A percentile compares a stretch with the other conserved stretches of the same genome.
These are phyloP conservation scores for Ichneumoninae sp. DNA, from an alignment of 2,888 invertebrate genomes.

Conservation along the genomic window DNA sequence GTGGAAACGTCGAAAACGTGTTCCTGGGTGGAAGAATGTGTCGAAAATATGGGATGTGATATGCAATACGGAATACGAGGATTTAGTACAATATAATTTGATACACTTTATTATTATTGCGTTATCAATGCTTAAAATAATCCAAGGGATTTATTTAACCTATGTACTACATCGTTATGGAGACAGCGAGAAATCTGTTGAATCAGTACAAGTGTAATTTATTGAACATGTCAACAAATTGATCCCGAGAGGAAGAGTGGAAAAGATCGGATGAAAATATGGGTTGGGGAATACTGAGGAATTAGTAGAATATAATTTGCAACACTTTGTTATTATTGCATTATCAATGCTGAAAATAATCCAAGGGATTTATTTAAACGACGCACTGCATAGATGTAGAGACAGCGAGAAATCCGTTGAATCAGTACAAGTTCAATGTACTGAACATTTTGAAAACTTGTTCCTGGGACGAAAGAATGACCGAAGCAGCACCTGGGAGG, in stretches of 20 bases:
- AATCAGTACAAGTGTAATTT: not conserved
- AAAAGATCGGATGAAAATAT: not conserved
- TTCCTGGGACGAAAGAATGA: slow-evolving; percentile 68
- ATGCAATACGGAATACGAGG: not conserved
- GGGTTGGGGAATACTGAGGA: not conserved
- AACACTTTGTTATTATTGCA: not conserved
- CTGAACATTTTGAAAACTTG: not conserved
- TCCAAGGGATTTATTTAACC: not conserved
- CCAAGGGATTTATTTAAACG: not conserved
- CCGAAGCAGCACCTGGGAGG: slow-evolving; percentile 74
- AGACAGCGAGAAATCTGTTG: not conserved
- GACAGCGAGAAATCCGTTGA: not conserved
- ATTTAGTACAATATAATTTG: not conserved
- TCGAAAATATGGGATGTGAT: not conserved
- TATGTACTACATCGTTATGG: not conserved
- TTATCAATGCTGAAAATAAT: not conserved
- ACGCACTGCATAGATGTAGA: not conserved
- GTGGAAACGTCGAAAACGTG: not conserved
- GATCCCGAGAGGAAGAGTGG: slow-evolving; percentile 47
- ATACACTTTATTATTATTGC: not conserved
- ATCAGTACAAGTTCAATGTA: not conserved
- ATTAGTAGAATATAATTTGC: not conserved
- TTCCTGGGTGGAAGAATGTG: slow-evolving; percentile 47
- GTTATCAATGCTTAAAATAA: not conserved
- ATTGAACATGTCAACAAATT: not conserved